Conservation (phyloP, 2,113 vertebrate genomes). For the Poeciliopsis prolifica region DNA sequence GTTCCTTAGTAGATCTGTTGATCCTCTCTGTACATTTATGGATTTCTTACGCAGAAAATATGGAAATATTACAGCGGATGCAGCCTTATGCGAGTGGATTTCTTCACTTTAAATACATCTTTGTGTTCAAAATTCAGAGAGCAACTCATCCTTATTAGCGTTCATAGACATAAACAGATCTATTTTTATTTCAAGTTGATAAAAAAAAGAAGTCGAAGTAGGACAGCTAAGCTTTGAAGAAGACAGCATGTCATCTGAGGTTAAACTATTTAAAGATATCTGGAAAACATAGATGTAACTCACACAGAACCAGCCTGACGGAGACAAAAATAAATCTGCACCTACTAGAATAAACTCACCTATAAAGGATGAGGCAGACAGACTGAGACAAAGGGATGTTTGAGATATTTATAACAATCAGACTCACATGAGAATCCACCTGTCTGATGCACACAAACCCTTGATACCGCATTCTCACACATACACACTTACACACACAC, state of each 20-base stretch:
- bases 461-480: constrained; percentile 2
- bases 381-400: constrained; percentile 53
- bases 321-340: constrained; percentile 56
- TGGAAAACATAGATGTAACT: constrained; percentile 13
- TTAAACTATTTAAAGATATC: constrained; percentile 61
- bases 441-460: constrained; percentile 21
- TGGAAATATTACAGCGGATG: not conserved
- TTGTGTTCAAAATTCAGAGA: not conserved
- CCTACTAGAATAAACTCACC: constrained; percentile 54
- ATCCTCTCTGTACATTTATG: not conserved
- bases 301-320: constrained; percentile 25
- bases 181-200: not conserved
- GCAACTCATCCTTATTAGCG: not conserved
- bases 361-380: constrained; percentile 44
- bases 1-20: not conserved
- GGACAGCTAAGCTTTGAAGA: constrained; percentile 35
- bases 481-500: not conserved
- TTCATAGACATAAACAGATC: not conserved
- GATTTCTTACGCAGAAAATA: not conserved
- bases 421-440: constrained; percentile 36
- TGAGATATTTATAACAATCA: constrained; percentile 62
- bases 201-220: constrained; percentile 4
- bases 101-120: not conserved
- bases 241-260: constrained; percentile 24
- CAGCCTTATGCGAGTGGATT: not conserved